Percentiles rank a stretch among this genome's conserved stretches.
phyloP scores from a whole-genome alignment of 2,888 invertebrate genomes.

The Drosophila picticornis region DNA sequence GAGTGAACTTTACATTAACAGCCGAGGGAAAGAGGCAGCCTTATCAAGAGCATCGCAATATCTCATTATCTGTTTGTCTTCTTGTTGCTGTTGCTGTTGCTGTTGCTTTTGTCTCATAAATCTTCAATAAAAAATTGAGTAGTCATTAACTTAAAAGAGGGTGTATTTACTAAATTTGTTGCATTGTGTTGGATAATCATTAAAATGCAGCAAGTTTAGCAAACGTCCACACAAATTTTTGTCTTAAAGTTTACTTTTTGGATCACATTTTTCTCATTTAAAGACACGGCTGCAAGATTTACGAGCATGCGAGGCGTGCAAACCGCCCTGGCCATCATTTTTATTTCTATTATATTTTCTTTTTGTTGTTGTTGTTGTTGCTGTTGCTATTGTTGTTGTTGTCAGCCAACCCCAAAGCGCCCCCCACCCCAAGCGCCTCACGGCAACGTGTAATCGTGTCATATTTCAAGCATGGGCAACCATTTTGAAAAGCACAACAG shows the following conservation, averaged over 20 bases:
- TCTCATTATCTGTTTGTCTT: conserved; percentile 39
- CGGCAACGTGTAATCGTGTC: conserved; percentile 76
- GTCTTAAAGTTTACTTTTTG: conserved; percentile 48
- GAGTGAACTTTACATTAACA: conserved; percentile 51
- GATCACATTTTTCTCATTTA: conserved; percentile 32
- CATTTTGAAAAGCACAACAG: conserved; percentile 60
- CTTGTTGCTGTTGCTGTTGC: conserved; percentile 7
- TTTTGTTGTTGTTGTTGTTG: neutral
- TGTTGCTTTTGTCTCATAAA: conserved; percentile 51
- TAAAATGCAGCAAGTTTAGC: conserved; percentile 24
- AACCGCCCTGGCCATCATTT: conserved; percentile 22
- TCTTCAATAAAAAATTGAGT: conserved; percentile 77
- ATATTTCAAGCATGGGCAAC: conserved; percentile 82
- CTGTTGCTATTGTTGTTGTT: neutral
- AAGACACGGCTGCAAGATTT: conserved; percentile 39
- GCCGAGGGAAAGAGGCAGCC: neutral
- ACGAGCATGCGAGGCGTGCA: conserved; percentile 41
- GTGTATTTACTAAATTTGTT: conserved; percentile 12
- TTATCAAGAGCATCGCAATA: conserved; percentile 54
- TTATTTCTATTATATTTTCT: conserved; percentile 1
- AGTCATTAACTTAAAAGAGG: conserved; percentile 45
- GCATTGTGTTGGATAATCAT: conserved; percentile 29
- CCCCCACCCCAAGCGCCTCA: conserved; percentile 2
- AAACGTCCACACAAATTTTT: conserved; percentile 12
- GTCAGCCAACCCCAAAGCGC: conserved; percentile 21